A percentile compares a stretch with the other conserved stretches of the same genome.
Conservation (phyloP, 2,888 invertebrate species). For the Chydorus sphaericus region DNA sequence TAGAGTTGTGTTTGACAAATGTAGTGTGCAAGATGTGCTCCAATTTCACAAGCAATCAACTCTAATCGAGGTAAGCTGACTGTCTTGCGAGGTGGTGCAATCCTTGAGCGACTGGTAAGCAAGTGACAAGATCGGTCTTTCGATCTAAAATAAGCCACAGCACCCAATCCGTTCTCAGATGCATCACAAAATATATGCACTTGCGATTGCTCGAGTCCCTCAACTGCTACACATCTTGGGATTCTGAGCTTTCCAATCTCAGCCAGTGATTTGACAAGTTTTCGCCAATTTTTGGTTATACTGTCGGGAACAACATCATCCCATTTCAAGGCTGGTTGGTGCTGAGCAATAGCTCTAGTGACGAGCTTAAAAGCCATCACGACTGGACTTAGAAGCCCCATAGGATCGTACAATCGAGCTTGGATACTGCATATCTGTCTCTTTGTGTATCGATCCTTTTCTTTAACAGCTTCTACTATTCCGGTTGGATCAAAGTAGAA, state of each 20-base stretch:
- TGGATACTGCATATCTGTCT: no score
- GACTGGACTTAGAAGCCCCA: conserved; percentile 12
- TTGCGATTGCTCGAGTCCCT: no score
- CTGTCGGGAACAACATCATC: conserved; percentile 14
- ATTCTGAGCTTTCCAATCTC: conserved; percentile 7
- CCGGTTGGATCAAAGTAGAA: no score
- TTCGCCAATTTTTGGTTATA: neutral
- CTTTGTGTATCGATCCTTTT: no score
- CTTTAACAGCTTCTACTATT: no score
- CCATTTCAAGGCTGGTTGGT: no score
- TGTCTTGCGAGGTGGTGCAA: conserved; percentile 15
- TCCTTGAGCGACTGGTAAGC: conserved; percentile 11
- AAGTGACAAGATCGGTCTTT: neutral
- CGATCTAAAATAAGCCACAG: conserved; percentile 5
- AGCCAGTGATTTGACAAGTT: neutral
- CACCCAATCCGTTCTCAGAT: conserved; percentile 13
- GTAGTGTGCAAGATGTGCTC: conserved; percentile 15
- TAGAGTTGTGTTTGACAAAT: conserved; percentile 12
- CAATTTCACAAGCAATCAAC: conserved; percentile 15
- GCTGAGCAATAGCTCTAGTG: no score
- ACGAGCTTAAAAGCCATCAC: conserved; percentile 13
- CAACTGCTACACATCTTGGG: neutral
- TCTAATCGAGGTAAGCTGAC: conserved; percentile 17
- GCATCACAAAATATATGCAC: conserved; percentile 16
- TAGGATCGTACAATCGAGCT: conserved; percentile 17